Base-by-base conservation (phyloP, 2,797 vertebrate genomes). In the Microhierax caerulescens region DNA sequence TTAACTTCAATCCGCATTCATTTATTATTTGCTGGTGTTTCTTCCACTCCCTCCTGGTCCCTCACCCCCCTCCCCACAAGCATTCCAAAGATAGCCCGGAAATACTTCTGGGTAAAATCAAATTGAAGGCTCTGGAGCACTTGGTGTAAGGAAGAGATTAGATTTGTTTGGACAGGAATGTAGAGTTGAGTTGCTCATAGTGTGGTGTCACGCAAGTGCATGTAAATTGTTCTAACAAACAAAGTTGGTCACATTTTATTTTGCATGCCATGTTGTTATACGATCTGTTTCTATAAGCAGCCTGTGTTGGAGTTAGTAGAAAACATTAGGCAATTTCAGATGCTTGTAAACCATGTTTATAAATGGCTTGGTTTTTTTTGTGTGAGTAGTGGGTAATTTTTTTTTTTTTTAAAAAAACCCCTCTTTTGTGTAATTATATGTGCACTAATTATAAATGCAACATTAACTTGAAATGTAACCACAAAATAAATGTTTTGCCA, bases 101-200 rank as follows among this genome's bases (percentile, higher is more conserved):
- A 95, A 89, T 94, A 94, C 73, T 90, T 78, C 81, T 95, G 90
- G 81, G 86, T 86, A 95, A 93, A 96, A 97, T 97, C 93, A 95
- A 90, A 76, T 91, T 91, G 82, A 94, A 95, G 79, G 85, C 81
- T 94, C 60, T 92, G 74, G 43, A 91, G 73, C 0, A 16, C 50
- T 76, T 85, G 50, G 83, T 94, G 21, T 88, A 80, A 93, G 94
- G 74, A 93, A 87, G 90, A 96, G 94, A 96, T 96, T 95, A 97
- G 94, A 94, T 96, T 96, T 95, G 88, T 91, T 97, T 96, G 61
- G 88, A 96, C 93, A 96, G 90, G 88, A 91, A 91, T 83, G 86
- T 76, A 34, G 68, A 80, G 57, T 57, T 89, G 83, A 88, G 85
- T 86, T 57, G 56, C 67, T 93, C 41, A 2, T 82, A 76, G 80